Evolutionary conservation across 1,140 invertebrate species (phyloP), one percentile per base, ranked within the genome.

Genomic region (Bombus waltoni): DNA sequence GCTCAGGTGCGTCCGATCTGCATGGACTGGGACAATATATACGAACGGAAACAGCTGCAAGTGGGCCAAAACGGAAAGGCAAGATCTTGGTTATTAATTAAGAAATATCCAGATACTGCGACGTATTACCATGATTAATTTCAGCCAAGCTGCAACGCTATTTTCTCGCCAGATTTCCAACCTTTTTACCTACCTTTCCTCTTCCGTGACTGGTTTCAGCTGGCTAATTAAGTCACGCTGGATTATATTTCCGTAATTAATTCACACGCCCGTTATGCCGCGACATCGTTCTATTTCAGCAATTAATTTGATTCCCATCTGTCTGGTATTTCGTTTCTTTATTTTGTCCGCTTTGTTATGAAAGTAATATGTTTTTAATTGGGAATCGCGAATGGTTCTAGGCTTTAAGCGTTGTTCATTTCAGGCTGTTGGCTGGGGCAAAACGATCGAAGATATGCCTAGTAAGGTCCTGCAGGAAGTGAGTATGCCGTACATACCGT

Each of bases 1-100:
- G 82, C 90, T 0, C 91, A 90, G 70, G 92, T 96, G 0, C 84
- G 92, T 4, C 94, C 95, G 0, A 93, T 95, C 13, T 96, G 95
- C 83, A 28, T 96, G 25, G 93, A 95, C 78, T 96, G 95, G 87
- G 92, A 94, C 72, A 89, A 93, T 6, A 72, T 85, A 4, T 94
- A 94, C 79, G 94, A 95, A 47, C 87, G 86, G 9, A 71, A 84
- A 25, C 96, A 96, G 80, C 89, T 96, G 5, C 86, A 88, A 79
- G 13, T 66, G 15, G 88, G 88, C 15, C 84, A 88, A 75, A 71
- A 40, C 28, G 89, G 89, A 32, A 92, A 91, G 81, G 85, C 91
- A 85, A 88, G 35, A 42, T 70, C 38, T 11, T 32, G 42, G 66
- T 40, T 68, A 80, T 88, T 68, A 88, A 88, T 88, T 70, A 72